A percentile compares a stretch with the other conserved stretches of the same genome.
Conservation (phyloP, 2,113 vertebrate species). For the Sinosuthora webbiana region DNA sequence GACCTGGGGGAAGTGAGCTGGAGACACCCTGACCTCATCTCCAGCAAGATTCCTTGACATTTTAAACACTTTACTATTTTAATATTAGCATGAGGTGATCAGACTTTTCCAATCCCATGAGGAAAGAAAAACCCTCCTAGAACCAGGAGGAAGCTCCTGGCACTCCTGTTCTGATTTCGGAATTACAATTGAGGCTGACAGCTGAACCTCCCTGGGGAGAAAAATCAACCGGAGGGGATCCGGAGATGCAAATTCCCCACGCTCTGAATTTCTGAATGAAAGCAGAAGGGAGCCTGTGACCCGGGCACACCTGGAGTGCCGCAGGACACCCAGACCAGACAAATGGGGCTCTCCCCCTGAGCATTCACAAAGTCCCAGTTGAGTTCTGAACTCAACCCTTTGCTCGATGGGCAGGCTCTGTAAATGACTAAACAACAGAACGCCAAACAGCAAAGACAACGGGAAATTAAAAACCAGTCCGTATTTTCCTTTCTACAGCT, state of each 20-base stretch:
- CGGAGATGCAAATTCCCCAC: background rate
- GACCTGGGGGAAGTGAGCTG: background rate
- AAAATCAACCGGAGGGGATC: background rate
- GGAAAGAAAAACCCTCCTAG: background rate
- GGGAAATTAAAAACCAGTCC: background rate
- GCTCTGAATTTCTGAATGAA: background rate
- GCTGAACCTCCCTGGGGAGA: background rate
- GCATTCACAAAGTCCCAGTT: background rate
- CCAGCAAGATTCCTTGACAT: background rate
- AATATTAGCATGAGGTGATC: background rate
- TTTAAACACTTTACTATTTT: background rate
- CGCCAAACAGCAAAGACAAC: background rate
- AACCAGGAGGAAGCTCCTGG: background rate
- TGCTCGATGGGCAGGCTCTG: background rate
- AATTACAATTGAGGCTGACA: background rate
- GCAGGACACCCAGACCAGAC: background rate
- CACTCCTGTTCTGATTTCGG: background rate
- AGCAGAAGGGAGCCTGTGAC: background rate
- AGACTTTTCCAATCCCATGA: background rate
- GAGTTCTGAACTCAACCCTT: background rate
- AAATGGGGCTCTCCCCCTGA: background rate
- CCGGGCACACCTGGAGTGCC: background rate
- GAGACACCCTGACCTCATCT: background rate
- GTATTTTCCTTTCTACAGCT: background rate
- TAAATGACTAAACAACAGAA: background rate